phyloP scores from a whole-genome alignment of 2,797 vertebrate genomes.

The Austrolebias charrua region DNA sequence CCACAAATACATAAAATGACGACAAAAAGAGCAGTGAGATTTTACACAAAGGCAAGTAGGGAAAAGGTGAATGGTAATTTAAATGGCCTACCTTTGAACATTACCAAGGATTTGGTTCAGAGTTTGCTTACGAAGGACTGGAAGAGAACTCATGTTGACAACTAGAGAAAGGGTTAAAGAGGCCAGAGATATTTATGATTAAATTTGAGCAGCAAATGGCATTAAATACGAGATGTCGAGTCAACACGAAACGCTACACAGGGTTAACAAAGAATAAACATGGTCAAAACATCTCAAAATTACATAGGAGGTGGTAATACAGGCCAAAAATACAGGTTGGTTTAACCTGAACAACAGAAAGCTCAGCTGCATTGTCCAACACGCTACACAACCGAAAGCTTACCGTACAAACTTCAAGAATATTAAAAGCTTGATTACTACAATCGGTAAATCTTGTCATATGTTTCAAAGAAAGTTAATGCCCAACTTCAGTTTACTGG shows the following conservation, averaged over 20 bases:
- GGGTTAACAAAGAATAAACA: not conserved
- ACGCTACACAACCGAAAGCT: conserved; percentile 7
- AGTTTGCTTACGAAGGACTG: conserved; percentile 65
- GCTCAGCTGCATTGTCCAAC: not conserved
- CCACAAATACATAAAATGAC: too few relatives aligned
- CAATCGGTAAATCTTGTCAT: not conserved
- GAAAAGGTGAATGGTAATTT: not conserved
- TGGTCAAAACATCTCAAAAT: not conserved
- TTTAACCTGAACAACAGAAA: not conserved
- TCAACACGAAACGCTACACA: not conserved
- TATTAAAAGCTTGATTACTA: not conserved
- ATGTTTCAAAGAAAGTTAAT: not conserved
- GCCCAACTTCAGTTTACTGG: not conserved
- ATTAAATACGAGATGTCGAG: not conserved
- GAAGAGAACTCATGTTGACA: conserved; percentile 67
- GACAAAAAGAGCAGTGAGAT: too few relatives aligned
- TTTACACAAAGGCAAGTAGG: not conserved
- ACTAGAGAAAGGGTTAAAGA: not conserved
- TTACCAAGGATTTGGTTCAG: conserved; percentile 63
- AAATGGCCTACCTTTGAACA: conserved; percentile 45
- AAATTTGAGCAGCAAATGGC: conserved; percentile 20
- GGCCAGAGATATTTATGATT: not conserved
- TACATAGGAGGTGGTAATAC: not conserved
- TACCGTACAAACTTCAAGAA: conserved; percentile 25
- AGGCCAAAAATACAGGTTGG: not conserved